Base-by-base conservation (phyloP, 2,797 vertebrate genomes). In the Centropyge bicolor region DNA sequence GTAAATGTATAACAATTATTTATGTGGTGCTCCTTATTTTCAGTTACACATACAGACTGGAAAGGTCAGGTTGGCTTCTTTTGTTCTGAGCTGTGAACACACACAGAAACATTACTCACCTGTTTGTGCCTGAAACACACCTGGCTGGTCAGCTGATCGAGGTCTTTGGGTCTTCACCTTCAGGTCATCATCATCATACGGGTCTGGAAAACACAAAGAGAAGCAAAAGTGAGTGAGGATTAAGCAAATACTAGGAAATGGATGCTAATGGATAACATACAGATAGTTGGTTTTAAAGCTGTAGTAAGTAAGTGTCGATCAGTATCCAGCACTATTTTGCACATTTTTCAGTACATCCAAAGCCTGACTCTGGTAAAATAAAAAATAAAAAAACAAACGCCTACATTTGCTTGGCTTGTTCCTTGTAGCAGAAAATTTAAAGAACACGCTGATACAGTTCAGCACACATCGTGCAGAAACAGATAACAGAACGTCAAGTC, bases 141-240 rank as follows among this genome's bases (percentile, higher is more conserved):
- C 98, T 41, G 98, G 98, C 91, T 97, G 98, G 86, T 99, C 98
- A 1, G 98, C 98, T 78, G 98, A 99, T 87, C 98, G 95, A 0
- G 98, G 98, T 92, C 98, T 97, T 94, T 99, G 98, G 13, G 97
- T 99, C 93, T 99, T 99, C 94, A 99, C 98, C 94, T 98, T 99
- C 90, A 97, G 96, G 81, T 99, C 97, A 70, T 98, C 97, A 84
- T 97, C 96, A 70, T 92, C 91, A 69, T 98, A 98, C 70, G 96
- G 96, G 90, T 97, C 98, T 99, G 86, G 79, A 95, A 94, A 43
- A 20, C 17, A 0, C 10, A 73, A 3, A 5, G 5, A 27, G 35
- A 52, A 13, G n/a, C 6, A 13, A 7, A 6, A 65, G 14, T 19
- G 35, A 10, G 17, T 55, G 5, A 71, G 8, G 27, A 55, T 46